A percentile compares a stretch with the other conserved stretches of the same genome.
Evolutionary conservation across 2,888 invertebrate species (phyloP).

Genomic region (Drosophila cracens): DNA sequence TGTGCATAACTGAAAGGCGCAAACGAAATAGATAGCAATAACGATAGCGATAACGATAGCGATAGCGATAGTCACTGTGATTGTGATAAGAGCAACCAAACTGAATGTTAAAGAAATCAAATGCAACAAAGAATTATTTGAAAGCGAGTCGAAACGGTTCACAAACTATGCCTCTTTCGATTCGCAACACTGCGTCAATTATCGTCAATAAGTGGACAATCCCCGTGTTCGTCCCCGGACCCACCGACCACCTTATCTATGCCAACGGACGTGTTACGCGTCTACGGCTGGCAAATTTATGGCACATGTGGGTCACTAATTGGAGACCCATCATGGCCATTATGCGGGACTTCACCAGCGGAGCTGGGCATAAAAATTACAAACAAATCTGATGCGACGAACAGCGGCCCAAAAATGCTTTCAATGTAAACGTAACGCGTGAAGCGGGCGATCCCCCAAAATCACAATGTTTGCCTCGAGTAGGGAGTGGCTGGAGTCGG

Average conservation of each 20-base stretch:
- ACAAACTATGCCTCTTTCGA: background rate
- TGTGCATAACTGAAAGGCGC: constrained; percentile 17
- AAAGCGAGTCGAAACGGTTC: background rate
- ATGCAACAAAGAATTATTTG: background rate
- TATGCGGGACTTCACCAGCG: constrained; percentile 70
- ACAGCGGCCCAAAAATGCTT: constrained; percentile 21
- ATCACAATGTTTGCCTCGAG: constrained; percentile 26
- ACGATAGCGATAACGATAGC: background rate
- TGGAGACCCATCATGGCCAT: constrained; percentile 76
- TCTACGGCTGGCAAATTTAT: constrained; percentile 42
- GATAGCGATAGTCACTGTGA: background rate
- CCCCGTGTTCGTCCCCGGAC: background rate
- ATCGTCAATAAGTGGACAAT: constrained; percentile 29
- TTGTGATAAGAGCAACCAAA: background rate
- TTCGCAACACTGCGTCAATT: constrained; percentile 17
- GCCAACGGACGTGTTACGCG: constrained; percentile 7
- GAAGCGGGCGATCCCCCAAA: constrained; percentile 16
- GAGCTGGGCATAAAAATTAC: constrained; percentile 46
- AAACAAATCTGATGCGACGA: constrained; percentile 61
- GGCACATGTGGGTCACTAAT: constrained; percentile 57
- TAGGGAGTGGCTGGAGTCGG: background rate
- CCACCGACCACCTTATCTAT: background rate
- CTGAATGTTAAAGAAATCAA: background rate
- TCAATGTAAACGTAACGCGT: constrained; percentile 31
- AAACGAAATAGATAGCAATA: constrained; percentile 13